Evolutionary conservation across 2,888 invertebrate species (phyloP), one percentile per base, ranked within the genome.

Genomic region (Tachina grossa): DNA sequence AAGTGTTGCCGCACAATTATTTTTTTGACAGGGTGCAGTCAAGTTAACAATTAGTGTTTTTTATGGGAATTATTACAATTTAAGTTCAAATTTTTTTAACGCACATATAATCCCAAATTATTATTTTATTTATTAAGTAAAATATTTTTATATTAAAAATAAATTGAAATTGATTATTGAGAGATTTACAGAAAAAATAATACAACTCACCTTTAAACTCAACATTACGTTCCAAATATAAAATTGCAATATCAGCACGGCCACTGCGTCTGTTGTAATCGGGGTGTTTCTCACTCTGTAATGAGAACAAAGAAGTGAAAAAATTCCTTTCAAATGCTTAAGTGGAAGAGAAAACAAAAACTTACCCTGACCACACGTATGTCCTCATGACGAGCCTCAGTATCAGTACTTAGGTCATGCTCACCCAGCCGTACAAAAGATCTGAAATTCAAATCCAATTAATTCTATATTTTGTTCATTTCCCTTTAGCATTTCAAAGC

Each of bases 201-300:
- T 8, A 0, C 1, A 31, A 89, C 93, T 93, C 89, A 95, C 96
- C 84, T 9, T 95, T 93, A 82, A 95, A 95, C 1, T 92, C 88
- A 0, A 95, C 94, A 1, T 95, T 94, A 0, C 92, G 89, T 4
- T 93, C 92, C 69, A 97, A 92, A 81, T 94, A 94, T 0, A 98
- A 91, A 1, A 98, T 90, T 0, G 96, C 97, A 81, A 98, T 96
- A 90, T 98, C 98, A 88, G 96, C 96, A 63, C 94, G 94, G 88
- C 94, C 95, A 31, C 94, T 91, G 0, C 83, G 80, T 2, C 79
- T 61, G 68, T 89, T 90, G 49, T 93, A 92, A 0, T 88, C 47
- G 0, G 91, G 88, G 89, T 93, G 90, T 5, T 77, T 19, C 11
- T 87, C 88, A 14, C 31, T 84, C 92, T 92, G 22, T 1, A 51